Base-by-base conservation (phyloP, 30 jellyfish, hydroid and myxozoan species). In the Turritopsis rubra region DNA sequence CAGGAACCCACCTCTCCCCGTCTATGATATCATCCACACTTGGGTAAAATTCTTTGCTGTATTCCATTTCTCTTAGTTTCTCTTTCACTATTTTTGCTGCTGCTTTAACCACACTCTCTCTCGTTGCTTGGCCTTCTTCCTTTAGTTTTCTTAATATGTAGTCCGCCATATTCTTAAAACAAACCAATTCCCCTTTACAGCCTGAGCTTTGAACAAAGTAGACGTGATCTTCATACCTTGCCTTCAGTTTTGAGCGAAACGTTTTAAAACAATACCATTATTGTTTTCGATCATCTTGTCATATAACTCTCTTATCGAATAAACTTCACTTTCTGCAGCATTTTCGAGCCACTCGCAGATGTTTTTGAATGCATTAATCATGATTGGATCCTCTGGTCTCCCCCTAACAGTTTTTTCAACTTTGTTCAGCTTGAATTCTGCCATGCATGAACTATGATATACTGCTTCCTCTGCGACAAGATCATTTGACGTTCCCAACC, bases 111-210 rank as follows among this genome's bases (percentile, higher is more conserved):
- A 83, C 66, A 18, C 76, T 76, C 28, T 83, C 93, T 68, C 52
- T 83, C 77, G 80, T 81, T 72, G 52, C 81, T 72, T 22, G 81
- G 81, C 52, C 52, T 19, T 72, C 81, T 25, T 83, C 90, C 30
- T 83, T 30, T 21, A 18, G 41, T 24, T 83, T 75, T 28, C 60
- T 81, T 53, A 86, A 21, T 23, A 83, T 29, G 52, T 52, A 83
- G 75, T 83, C 68, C 28, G 94, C 89, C 94, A 87, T 87, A 18
- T 87, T 70, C 83, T 83, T 83, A 80, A 87, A 87, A 73, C 82
- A 87, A 72, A 82, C 88, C 18, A 87, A 24, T n/a, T 75, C 85
- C 53, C 85, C 18, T 23, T 72, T 72, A 74, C 88, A 71, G 52
- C 89, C 89, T 8, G 91, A 52, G 31, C 66, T 81, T 65, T 81